Base-by-base conservation (phyloP, 2,113 vertebrate species). In the Amia ocellicauda region DNA sequence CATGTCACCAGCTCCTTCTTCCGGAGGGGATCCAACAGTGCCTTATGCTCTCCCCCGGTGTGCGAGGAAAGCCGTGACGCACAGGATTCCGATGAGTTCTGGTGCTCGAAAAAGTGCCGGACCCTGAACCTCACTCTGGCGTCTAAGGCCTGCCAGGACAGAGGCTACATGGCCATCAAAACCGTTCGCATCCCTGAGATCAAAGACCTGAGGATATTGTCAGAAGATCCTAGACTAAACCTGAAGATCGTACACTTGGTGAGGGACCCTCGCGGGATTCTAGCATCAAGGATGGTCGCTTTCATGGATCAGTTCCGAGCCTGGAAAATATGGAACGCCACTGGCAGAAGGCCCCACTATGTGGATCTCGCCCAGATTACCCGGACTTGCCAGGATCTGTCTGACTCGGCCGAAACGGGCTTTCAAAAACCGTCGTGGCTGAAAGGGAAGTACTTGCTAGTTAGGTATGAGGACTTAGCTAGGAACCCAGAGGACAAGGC, bases 241-340 rank as follows among this genome's bases (percentile, higher is more conserved):
- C 67, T 92, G 31, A 86, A 85, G 72, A 89, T 92, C 53, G 72
- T 92, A 56, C 90, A 92, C 71, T 74, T 92, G 56, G 90, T 92
- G n/a, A 82, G 90, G n/a, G 90, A 92, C 66, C 90, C 90, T 7
- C 70, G 90, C 62, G 90, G 88, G n/a, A 80, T 91, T 58, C 74
- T 92, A 0, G 80, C 90, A 13, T 92, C 90, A 3, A 83, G 89
- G 60, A 90, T 92, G 52, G 74, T 72, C 54, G 81, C 88, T 0
- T 92, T 92, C 64, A 67, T 73, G 0, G 81, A 86, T 31, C 78
- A 85, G 49, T 92, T 85, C 67, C 83, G 80, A 0, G 73, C 83
- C 41, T 91, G 88, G 86, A 87, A 89, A 69, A 85, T 91, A 66
- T 92, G 90, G 90, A 92, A 91, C 0, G 81, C 83, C 0, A 89